Evolutionary conservation across 1,140 invertebrate genomes (phyloP).

Genomic region (Geopemphigus sp.): DNA sequence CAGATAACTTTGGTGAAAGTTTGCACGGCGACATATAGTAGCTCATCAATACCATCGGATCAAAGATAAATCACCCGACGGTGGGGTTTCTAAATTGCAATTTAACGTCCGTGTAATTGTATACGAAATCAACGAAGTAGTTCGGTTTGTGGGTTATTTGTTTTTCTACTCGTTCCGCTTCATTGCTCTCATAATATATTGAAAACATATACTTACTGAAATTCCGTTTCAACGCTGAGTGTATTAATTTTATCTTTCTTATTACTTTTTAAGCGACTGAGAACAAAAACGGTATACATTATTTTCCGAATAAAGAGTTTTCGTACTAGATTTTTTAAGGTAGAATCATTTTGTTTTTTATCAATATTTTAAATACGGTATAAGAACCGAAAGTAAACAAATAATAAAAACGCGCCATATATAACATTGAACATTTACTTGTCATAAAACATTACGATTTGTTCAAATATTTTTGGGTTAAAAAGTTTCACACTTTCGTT

Average conservation of each 20-base stretch:
- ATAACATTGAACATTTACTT: background rate
- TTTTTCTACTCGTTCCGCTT: too few relatives aligned
- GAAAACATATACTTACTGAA: too few relatives aligned
- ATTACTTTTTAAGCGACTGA: background rate
- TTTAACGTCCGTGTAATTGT: background rate
- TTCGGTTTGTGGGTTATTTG: background rate
- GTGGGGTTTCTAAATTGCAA: background rate
- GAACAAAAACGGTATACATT: background rate
- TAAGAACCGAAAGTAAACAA: background rate
- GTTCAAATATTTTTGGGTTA: background rate
- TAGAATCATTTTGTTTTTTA: too few relatives aligned
- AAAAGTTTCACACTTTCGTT: background rate
- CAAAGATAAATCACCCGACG: slow-evolving; percentile 23
- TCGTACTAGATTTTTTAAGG: too few relatives aligned
- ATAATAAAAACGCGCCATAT: background rate
- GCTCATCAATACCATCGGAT: slow-evolving; percentile 20
- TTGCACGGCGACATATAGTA: background rate
- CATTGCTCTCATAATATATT: too few relatives aligned
- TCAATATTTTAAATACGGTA: too few relatives aligned
- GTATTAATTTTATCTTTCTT: background rate
- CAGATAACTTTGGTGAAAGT: slow-evolving; percentile 26
- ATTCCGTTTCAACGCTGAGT: background rate
- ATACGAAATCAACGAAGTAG: background rate
- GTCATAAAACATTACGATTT: background rate
- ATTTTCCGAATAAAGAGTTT: background rate